These are phyloP conservation scores for Euschistus heros DNA, from an alignment of 1,140 invertebrate species.

Conservation along the genomic window DNA sequence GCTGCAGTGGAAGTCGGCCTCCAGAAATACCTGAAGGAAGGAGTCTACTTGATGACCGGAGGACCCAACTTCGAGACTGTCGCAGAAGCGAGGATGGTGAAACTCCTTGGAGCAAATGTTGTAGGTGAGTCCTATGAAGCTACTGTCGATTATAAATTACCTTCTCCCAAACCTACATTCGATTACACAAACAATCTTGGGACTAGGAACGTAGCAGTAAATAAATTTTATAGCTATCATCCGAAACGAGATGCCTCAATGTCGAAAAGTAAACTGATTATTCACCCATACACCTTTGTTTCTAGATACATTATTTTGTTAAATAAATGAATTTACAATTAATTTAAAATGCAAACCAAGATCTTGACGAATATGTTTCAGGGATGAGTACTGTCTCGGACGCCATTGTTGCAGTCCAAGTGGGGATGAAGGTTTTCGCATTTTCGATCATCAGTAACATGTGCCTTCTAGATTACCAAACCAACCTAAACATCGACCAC, in stretches of 20 bases:
- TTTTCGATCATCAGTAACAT: conserved; percentile 88
- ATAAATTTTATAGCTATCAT: too few relatives aligned
- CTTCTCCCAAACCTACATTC: too few relatives aligned
- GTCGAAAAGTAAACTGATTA: too few relatives aligned
- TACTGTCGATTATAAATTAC: too few relatives aligned
- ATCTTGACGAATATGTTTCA: conserved; percentile 5
- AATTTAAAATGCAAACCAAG: background rate
- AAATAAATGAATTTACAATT: too few relatives aligned
- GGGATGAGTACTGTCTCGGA: conserved; percentile 48
- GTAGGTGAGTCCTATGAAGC: conserved; percentile 49
- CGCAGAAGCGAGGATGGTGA: conserved; percentile 76
- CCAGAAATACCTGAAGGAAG: conserved; percentile 60
- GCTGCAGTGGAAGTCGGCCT: conserved; percentile 66
- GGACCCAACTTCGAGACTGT: conserved; percentile 92
- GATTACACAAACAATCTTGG: too few relatives aligned
- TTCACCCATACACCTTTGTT: too few relatives aligned
- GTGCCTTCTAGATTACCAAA: conserved; percentile 72
- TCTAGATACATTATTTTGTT: too few relatives aligned
- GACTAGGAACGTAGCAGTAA: too few relatives aligned
- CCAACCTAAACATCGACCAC: conserved; percentile 62
- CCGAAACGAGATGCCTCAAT: too few relatives aligned
- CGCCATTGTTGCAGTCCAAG: conserved; percentile 81
- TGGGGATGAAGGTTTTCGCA: conserved; percentile 78
- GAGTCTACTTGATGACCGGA: conserved; percentile 84
- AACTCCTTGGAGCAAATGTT: conserved; percentile 76